Evolutionary conservation across 2,113 vertebrate species (phyloP).

Genomic region (Prolemur simus): DNA sequence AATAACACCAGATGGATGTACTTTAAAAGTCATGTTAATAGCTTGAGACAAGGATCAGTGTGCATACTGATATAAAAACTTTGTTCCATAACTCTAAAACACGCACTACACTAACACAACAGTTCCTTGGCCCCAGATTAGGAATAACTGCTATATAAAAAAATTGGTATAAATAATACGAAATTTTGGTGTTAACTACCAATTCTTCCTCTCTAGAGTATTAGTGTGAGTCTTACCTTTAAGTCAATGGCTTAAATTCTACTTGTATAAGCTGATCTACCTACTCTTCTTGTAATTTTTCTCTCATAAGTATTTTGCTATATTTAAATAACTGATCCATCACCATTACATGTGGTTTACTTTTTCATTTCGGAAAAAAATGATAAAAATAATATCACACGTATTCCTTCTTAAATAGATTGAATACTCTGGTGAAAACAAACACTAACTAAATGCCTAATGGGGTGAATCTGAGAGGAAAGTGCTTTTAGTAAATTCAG

Average conservation of each 20-base stretch:
- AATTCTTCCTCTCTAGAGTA: neutral
- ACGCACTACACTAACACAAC: fast-evolving
- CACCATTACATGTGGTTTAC: neutral
- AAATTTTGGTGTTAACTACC: neutral
- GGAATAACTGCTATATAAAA: neutral
- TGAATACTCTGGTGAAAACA: conserved; percentile 32
- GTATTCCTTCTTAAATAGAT: conserved; percentile 16
- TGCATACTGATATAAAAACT: no score
- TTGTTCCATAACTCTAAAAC: neutral
- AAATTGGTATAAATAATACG: neutral
- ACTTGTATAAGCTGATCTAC: neutral
- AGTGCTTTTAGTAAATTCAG: neutral
- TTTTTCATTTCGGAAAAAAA: conserved; percentile 2
- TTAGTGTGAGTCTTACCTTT: neutral
- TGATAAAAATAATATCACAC: neutral
- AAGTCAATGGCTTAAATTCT: neutral
- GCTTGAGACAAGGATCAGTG: neutral
- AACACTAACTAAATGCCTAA: conserved; percentile 46
- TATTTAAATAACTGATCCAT: neutral
- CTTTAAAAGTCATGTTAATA: neutral
- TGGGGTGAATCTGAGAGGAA: conserved; percentile 35
- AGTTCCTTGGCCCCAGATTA: neutral
- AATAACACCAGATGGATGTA: neutral
- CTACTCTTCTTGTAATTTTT: neutral
- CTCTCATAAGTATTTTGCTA: neutral